Conservation (phyloP, 1,140 invertebrate genomes). For the Zaprionus taronus region DNA sequence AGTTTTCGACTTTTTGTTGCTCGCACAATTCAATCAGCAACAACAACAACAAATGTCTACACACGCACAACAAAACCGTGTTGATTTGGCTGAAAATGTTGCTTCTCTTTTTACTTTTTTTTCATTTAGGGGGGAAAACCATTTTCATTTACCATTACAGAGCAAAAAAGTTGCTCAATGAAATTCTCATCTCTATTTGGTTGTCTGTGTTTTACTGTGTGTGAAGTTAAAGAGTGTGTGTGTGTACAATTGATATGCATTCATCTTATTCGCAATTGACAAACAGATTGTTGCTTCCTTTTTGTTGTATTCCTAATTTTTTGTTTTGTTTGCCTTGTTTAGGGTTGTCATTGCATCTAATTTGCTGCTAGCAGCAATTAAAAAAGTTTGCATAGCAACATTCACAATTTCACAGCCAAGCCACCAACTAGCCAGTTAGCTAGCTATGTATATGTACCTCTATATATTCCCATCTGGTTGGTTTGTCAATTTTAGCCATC, state of each 20-base stretch:
- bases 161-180: slow-evolving; percentile 41
- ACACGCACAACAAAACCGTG: slow-evolving; percentile 27
- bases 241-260: slow-evolving; percentile 37
- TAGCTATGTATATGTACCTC: background rate
- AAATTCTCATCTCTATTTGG: slow-evolving; percentile 35
- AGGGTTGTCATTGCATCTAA: slow-evolving; percentile 30
- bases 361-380: slow-evolving; percentile 32
- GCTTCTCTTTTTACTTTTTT: slow-evolving; percentile 5
- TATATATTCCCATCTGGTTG: background rate
- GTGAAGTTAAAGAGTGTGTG: background rate
- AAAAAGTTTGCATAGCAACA: slow-evolving; percentile 25
- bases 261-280: slow-evolving; percentile 42
- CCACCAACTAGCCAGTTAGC: background rate
- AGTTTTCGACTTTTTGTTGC: slow-evolving; percentile 67
- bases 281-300: slow-evolving; percentile 11
- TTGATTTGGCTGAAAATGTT: slow-evolving; percentile 27
- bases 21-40: slow-evolving; percentile 72
- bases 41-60: slow-evolving; percentile 35
- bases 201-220: background rate
- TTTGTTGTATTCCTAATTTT: background rate
- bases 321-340: background rate
- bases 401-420: background rate
- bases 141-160: slow-evolving; percentile 31
- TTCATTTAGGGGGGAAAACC: slow-evolving; percentile 20
- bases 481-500: slow-evolving; percentile 19